phyloP scores from a whole-genome alignment of 2,888 invertebrate genomes.

The Lasioglossum villosulum region DNA sequence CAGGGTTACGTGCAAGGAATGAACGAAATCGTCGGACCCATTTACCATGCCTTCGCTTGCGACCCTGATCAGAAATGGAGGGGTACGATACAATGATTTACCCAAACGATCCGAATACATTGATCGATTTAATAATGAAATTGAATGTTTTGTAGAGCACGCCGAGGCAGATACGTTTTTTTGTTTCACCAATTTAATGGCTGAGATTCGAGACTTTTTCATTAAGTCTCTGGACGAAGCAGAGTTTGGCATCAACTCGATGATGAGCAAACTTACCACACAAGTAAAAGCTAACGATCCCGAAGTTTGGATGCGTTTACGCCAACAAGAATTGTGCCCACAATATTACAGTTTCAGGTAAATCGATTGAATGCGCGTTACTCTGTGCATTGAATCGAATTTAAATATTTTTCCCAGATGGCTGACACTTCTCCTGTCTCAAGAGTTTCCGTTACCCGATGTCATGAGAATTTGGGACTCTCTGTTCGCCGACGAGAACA shows the following conservation, averaged over 20 bases:
- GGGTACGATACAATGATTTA: slow-evolving; percentile 85
- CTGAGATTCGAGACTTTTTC: slow-evolving; percentile 98
- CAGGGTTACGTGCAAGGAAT: slow-evolving; percentile 99
- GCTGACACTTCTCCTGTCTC: slow-evolving; percentile 97
- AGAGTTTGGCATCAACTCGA: slow-evolving; percentile 94
- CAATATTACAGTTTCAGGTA: slow-evolving; percentile 98
- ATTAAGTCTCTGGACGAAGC: slow-evolving; percentile 98
- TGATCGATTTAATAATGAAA: background rate
- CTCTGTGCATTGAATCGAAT: background rate
- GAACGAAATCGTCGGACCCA: slow-evolving; percentile 99
- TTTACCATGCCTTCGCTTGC: slow-evolving; percentile 98
- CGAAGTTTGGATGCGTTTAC: slow-evolving; percentile 91
- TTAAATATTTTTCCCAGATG: slow-evolving; percentile 87
- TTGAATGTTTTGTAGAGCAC: slow-evolving; percentile 87
- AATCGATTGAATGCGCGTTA: background rate
- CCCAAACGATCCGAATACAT: background rate
- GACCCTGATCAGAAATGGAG: slow-evolving; percentile 92
- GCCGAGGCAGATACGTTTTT: slow-evolving; percentile 99
- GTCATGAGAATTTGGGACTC: slow-evolving; percentile 99
- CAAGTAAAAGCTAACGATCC: slow-evolving; percentile 92
- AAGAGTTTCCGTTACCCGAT: slow-evolving; percentile 99
- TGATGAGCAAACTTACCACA: slow-evolving; percentile 93
- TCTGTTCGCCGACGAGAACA: slow-evolving; percentile 94
- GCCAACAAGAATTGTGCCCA: slow-evolving; percentile 94
- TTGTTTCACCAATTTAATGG: slow-evolving; percentile 99